phyloP scores from a whole-genome alignment of 2,113 vertebrate genomes.

The Anolis sagrei region DNA sequence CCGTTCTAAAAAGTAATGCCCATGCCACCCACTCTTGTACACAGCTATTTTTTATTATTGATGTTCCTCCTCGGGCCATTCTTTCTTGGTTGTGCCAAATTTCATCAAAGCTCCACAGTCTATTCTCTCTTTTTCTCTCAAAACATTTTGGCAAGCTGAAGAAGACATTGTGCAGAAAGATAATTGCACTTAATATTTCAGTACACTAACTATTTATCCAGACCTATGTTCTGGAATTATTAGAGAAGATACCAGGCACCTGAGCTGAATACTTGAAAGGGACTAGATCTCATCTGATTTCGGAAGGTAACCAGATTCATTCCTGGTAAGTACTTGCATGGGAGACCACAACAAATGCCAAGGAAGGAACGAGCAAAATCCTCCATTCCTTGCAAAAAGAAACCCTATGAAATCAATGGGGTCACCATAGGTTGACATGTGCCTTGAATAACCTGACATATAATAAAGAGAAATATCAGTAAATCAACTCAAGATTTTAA shows the following conservation, averaged over 20 bases:
- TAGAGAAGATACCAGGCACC: no score
- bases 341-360: no score
- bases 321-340: no score
- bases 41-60: neutral
- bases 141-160: neutral
- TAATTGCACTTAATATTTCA: no score
- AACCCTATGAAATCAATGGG: no score
- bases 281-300: no score
- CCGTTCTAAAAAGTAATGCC: neutral
- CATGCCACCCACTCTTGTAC: neutral
- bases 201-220: neutral
- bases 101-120: neutral
- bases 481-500: neutral
- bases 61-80: neutral
- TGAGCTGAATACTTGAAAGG: no score
- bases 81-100: slow-evolving; percentile 8
- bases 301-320: no score
- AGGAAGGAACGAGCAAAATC: no score
- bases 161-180: neutral
- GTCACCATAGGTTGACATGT: no score
- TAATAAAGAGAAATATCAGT: neutral
- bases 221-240: neutral
- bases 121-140: neutral
- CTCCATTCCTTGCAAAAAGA: no score
- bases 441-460: neutral